Percentiles rank a stretch among this genome's conserved stretches.
These are phyloP conservation scores for Cacatua alba DNA, from an alignment of 2,113 vertebrate species.

Conservation along the genomic window DNA sequence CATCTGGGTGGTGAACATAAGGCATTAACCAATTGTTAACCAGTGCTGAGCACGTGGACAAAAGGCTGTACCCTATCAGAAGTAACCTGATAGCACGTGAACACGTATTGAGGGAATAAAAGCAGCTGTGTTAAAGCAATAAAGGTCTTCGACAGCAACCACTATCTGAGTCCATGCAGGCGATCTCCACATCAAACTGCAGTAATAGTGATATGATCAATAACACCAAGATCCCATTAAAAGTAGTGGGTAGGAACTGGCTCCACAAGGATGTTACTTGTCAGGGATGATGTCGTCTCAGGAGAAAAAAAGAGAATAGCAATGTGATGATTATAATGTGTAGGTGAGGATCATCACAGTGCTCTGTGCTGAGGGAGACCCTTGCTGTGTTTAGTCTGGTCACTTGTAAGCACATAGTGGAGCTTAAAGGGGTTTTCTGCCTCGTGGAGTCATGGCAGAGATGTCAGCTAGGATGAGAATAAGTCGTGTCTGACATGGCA, in stretches of 20 bases:
- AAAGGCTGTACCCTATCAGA: no score
- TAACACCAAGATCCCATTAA: neutral
- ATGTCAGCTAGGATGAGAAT: neutral
- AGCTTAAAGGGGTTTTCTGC: neutral
- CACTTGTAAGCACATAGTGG: neutral
- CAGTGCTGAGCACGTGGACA: no score
- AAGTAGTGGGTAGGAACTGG: neutral
- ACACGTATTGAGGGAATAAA: no score
- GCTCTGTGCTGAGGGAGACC: neutral
- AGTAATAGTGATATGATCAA: neutral
- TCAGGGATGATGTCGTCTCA: neutral
- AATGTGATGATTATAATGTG: neutral
- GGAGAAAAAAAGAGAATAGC: neutral
- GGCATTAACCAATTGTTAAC: no score
- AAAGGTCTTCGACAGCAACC: no score
- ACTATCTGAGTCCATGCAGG: no score
- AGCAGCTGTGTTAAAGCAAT: no score
- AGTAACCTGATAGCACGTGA: no score
- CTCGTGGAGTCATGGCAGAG: neutral
- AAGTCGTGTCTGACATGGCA: neutral
- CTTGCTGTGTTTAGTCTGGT: rapidly evolving
- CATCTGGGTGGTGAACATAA: no score
- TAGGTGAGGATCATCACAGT: neutral
- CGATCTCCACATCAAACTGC: neutral
- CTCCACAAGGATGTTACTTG: neutral